Evolutionary conservation across 2,113 vertebrate species (phyloP), one percentile per base, ranked within the genome.

Genomic region (Tetraodon nigroviridis): DNA sequence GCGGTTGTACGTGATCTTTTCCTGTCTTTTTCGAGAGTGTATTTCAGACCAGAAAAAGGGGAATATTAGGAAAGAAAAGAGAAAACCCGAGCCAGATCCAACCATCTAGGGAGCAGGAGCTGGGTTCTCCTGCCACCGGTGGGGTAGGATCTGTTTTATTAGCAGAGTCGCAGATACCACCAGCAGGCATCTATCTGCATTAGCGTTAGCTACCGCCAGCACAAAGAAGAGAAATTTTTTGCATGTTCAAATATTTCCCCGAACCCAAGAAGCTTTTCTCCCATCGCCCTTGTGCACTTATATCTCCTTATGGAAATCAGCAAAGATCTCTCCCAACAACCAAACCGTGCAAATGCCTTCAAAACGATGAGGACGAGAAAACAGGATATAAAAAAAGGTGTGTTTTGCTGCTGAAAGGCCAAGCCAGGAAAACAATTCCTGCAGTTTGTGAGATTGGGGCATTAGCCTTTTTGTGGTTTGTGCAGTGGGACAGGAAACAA

Each of bases 331-430:
- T 32, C 29, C 24, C 29, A 7, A 67, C 71, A 52, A 60, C 64
- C 71, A 65, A 51, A 75, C 83, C 84, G 79, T 84, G 83, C 86
- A 88, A 86, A 83, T 76, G 82, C 76, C 68, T 73, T 71, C 83
- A 84, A 86, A 63, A 83, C 3, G 20, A 72, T 54, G 20, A 55
- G 48, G 44, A 45, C 5, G 44, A 15, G 17, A n/a, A 13, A 64
- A 58, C 22, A 55, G 52, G 29, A 49, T 45, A 49, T 58, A 63
- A 16, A 46, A 40, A 53, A 24, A 66, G 3, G 12, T 51, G 61
- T 63, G 63, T 68, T 70, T 73, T 19, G 46, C 65, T 49, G 65
- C 51, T 64, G 64, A 40, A 58, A 66, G 55, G 32, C 29, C 54
- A 27, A 37, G 68, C 49, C 73, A 71, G 64, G 72, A 84, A 86